A percentile compares a stretch with the other conserved stretches of the same genome.
These are phyloP conservation scores for Chymomyza costata DNA, from an alignment of 1,140 invertebrate genomes.

Conservation along the genomic window DNA sequence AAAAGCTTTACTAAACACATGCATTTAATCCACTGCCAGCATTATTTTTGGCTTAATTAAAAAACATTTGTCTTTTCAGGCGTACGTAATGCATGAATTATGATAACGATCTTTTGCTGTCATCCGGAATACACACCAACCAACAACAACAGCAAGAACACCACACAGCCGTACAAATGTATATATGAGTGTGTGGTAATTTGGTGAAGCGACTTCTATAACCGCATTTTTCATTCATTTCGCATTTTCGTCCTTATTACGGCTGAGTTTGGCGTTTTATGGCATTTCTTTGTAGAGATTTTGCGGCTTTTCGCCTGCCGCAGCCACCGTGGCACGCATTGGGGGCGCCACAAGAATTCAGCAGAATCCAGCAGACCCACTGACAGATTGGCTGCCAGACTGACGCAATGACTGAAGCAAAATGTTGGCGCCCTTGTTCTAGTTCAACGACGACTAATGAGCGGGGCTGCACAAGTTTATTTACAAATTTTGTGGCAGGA, in stretches of 20 bases:
- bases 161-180: too few relatives aligned
- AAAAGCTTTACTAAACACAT: slow-evolving; percentile 20
- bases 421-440: too few relatives aligned
- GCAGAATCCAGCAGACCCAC: neutral
- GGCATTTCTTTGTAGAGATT: slow-evolving; percentile 46
- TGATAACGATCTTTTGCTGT: slow-evolving; percentile 19
- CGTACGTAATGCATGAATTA: slow-evolving; percentile 34
- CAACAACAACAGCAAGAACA: too few relatives aligned
- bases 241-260: slow-evolving; percentile 32
- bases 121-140: too few relatives aligned
- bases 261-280: slow-evolving; percentile 35
- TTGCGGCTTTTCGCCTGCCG: slow-evolving; percentile 44
- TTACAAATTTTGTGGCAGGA: too few relatives aligned
- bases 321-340: too few relatives aligned
- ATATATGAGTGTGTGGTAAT: slow-evolving; percentile 10
- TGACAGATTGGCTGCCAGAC: neutral
- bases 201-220: slow-evolving; percentile 23
- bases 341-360: too few relatives aligned
- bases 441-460: too few relatives aligned
- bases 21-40: too few relatives aligned
- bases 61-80: slow-evolving; percentile 32
- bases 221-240: slow-evolving; percentile 43
- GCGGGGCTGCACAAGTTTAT: too few relatives aligned
- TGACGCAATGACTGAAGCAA: too few relatives aligned
- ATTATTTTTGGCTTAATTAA: too few relatives aligned